phyloP scores from a whole-genome alignment of 2,113 vertebrate species.

The Axis porcinus region DNA sequence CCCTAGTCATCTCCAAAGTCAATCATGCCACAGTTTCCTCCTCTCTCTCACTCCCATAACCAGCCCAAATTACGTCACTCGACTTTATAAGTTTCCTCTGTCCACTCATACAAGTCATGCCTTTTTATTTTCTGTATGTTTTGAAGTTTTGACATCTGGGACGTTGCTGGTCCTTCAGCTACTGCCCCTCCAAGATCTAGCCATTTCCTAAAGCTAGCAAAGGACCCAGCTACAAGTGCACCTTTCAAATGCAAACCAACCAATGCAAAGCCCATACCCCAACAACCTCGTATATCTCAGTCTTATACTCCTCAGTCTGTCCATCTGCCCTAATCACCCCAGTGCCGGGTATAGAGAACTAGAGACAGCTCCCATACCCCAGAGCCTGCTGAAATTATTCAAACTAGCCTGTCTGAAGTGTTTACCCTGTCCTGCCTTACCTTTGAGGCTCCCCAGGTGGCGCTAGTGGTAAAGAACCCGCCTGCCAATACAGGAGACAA shows the following conservation, averaged over 20 bases:
- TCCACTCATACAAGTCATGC: background rate
- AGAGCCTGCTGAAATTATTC: background rate
- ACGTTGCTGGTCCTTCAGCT: background rate
- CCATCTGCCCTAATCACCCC: background rate
- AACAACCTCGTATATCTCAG: background rate
- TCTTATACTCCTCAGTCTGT: background rate
- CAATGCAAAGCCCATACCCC: background rate
- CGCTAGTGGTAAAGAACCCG: accelerated
- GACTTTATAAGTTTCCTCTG: background rate
- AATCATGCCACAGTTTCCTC: background rate
- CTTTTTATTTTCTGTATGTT: background rate
- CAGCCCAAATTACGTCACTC: background rate
- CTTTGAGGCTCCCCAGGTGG: background rate
- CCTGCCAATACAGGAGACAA: background rate
- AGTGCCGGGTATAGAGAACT: background rate
- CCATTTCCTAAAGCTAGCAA: background rate
- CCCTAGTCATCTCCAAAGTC: background rate
- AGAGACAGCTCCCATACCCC: background rate
- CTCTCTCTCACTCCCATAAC: background rate
- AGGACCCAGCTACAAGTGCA: background rate
- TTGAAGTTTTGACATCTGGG: background rate
- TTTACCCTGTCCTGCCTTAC: background rate
- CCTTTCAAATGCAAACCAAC: background rate
- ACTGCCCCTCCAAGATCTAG: background rate
- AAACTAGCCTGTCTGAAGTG: background rate